Conservation (phyloP, 2,888 invertebrate species). For the Tachina lurida region DNA sequence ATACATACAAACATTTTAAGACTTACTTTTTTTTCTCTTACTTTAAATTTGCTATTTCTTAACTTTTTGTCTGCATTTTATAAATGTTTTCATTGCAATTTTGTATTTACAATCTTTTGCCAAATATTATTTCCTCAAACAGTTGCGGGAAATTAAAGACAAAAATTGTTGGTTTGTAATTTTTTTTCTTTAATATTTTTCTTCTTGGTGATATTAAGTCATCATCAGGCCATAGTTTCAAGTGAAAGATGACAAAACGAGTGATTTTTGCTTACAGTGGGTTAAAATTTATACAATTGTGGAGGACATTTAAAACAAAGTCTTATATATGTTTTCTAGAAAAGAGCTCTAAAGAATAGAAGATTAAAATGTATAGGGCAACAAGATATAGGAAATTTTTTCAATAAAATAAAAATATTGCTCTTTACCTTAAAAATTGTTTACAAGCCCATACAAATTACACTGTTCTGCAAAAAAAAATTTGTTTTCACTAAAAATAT, state of each 20-base stretch:
- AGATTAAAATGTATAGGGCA: too few species aligned
- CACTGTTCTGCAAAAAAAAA: too few species aligned
- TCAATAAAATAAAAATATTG: too few species aligned
- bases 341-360: background rate
- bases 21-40: background rate
- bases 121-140: slow-evolving; percentile 60
- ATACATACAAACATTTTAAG: slow-evolving; percentile 8
- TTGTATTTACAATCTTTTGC: slow-evolving; percentile 46
- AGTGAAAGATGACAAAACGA: slow-evolving; percentile 5
- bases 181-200: background rate
- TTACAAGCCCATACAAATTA: too few species aligned
- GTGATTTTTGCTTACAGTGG: background rate
- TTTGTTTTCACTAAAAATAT: too few species aligned
- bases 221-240: background rate
- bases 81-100: slow-evolving; percentile 36
- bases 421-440: too few species aligned
- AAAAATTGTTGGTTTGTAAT: slow-evolving; percentile 21
- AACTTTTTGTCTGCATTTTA: slow-evolving; percentile 33
- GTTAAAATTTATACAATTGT: background rate
- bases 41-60: slow-evolving; percentile 26
- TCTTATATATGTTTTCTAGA: background rate
- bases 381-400: too few species aligned
- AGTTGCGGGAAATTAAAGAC: slow-evolving; percentile 49
- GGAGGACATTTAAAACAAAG: too few species aligned
- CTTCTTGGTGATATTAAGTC: slow-evolving; percentile 18